Evolutionary conservation across 2,888 invertebrate genomes (phyloP), one percentile per base, ranked within the genome.

Genomic region (Caenorhabditis angaria): DNA sequence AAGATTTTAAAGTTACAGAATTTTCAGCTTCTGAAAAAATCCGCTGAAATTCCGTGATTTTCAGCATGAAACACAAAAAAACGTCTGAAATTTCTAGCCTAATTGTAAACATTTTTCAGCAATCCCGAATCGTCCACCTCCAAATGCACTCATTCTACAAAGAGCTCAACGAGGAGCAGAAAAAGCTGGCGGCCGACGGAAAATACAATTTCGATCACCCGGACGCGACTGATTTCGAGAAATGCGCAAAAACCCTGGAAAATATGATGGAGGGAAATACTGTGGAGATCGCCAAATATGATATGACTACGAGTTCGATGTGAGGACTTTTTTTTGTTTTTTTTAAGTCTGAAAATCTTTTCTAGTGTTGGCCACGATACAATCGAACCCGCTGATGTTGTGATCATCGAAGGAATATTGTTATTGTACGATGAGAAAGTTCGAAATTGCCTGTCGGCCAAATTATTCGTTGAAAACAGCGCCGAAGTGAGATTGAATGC

Each of bases 131-230:
- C 29, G 61, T 63, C 24, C 69, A 68, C 22, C 32, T 73, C 14
- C 56, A 63, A 74, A 95, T 97, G 88, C 97, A 99, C 87, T 94
- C 95, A 65, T 99, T 99, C 89, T 99, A 99, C 89, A 91, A 94
- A 63, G 93, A 94, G 70, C 90, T 99, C 58, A 92, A 91, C 0
- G 90, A 92, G 0, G 96, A 97, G 88, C 89, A 91, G 0, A 92
- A 92, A 80, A 94, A 94, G 2, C 72, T 80, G 61, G 93, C 93
- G 70, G 92, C 92, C 61, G 86, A 83, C 67, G 97, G 97, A 29
- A 92, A 93, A 83, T 99, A 94, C 88, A 97, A 99, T 90, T 99
- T 99, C 89, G 99, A 99, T 89, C 99, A 99, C 90, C 99, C 99
- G 0, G 95, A 94, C 89, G 96, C 97, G 0, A 95, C 97, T 88